Evolutionary conservation across 2,888 invertebrate genomes (phyloP), one percentile per base, ranked within the genome.

Genomic region (Timema cristinae): DNA sequence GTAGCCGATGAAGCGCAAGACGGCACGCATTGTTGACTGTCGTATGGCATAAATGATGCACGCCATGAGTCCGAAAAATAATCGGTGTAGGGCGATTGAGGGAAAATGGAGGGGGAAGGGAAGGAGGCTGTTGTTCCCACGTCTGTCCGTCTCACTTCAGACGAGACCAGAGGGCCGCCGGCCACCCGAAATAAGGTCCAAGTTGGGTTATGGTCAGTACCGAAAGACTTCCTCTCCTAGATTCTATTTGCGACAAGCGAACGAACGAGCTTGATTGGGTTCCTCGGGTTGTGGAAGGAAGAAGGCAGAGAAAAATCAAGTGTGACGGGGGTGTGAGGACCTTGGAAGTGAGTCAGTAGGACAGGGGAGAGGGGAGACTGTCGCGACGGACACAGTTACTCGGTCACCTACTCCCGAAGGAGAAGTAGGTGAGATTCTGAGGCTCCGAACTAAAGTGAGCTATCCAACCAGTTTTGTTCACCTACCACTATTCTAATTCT

Each of bases 291-390:
- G 8, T 11, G 2, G 16, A 9, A 11, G 32, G 66, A 48, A 63
- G 52, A 51, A 15, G 66, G 66, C 50, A 50, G 66, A 52, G 70
- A 49, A 32, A 63, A 66, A 66, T 70, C 51, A 66, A n/a, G 47
- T 51, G 59, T n/a, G 71, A 71, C 50, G 71, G 71, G 67, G 71
- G 71, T 68, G 71, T 71, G 66, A 16, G 50, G 50, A 2, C 71
- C 67, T 47, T 15, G 0, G 63, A 63, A 63, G 63, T 63, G 63
- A 63, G 63, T 63, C 63, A 63, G 63, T 63, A 48, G 47, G 63
- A 32, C 63, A 63, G 63, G 48, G 63, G 63, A 48, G 63, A 63
- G 63, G 63, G 63, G 63, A 63, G 63, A 63, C 48, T 63, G 63
- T 63, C 63, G 48, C 48, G 63, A 47, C 63, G 63, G 63, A 63